phyloP scores from a whole-genome alignment of 1,140 invertebrate species.

The Harpegnathos saltator region DNA sequence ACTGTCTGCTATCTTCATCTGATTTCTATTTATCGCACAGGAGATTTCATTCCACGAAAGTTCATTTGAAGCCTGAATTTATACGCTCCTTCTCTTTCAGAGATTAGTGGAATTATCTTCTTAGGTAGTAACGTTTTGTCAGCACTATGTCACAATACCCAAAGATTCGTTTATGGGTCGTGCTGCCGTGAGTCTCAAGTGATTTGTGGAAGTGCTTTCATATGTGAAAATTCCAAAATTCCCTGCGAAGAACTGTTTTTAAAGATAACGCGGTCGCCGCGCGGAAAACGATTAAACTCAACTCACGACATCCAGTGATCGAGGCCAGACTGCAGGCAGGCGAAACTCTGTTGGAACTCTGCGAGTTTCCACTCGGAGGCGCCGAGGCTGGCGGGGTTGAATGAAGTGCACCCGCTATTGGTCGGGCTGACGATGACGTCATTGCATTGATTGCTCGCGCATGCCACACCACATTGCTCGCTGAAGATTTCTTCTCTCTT shows the following conservation, averaged over 20 bases:
- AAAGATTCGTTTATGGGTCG: background rate
- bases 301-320: conserved; percentile 81
- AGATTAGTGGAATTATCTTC: background rate
- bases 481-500: conserved; percentile 40
- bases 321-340: conserved; percentile 84
- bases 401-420: conserved; percentile 83
- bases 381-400: conserved; percentile 80
- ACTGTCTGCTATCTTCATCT: background rate
- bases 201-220: background rate
- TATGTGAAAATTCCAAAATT: conserved; percentile 16
- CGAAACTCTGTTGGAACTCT: conserved; percentile 81
- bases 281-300: conserved; percentile 60
- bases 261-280: conserved; percentile 10
- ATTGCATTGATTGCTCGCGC: conserved; percentile 85
- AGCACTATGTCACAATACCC: background rate
- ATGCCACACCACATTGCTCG: conserved; percentile 83
- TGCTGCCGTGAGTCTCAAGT: background rate
- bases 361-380: conserved; percentile 73
- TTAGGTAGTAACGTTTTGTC: background rate
- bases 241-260: conserved; percentile 53
- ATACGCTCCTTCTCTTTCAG: background rate
- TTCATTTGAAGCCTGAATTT: background rate
- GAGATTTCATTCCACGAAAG: background rate
- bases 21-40: conserved; percentile 6
- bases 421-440: conserved; percentile 81